Percentiles rank a stretch among this genome's conserved stretches.
These are phyloP conservation scores for Charanyca ferruginea DNA, from an alignment of 2,888 invertebrate genomes.

Conservation along the genomic window DNA sequence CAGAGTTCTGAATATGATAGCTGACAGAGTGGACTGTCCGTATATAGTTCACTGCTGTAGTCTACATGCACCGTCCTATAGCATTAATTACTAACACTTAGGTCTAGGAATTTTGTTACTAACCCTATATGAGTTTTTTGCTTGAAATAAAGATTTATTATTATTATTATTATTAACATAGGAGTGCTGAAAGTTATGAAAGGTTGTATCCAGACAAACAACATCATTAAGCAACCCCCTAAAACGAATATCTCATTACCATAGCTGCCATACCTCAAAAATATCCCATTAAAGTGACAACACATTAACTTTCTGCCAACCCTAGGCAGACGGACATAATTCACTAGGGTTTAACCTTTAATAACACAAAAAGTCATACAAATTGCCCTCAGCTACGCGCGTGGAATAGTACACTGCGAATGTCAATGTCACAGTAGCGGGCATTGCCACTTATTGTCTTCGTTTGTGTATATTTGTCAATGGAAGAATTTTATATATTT, in stretches of 20 bases:
- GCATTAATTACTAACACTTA: too few relatives aligned
- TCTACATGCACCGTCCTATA: too few relatives aligned
- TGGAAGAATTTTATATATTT: background rate
- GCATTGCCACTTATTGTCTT: conserved; percentile 34
- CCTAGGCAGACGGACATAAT: conserved; percentile 56
- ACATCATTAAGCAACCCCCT: conserved; percentile 4
- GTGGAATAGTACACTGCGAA: conserved; percentile 31
- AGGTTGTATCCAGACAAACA: conserved; percentile 9
- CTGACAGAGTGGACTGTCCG: too few relatives aligned
- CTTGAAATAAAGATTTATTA: too few relatives aligned
- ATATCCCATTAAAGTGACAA: conserved; percentile 42
- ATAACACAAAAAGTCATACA: conserved; percentile 58
- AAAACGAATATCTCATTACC: conserved; percentile 25
- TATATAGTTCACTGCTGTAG: too few relatives aligned
- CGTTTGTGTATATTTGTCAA: conserved; percentile 30
- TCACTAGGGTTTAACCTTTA: conserved; percentile 56
- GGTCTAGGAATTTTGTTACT: too few relatives aligned
- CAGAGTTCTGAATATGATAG: too few relatives aligned
- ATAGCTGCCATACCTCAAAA: conserved; percentile 32
- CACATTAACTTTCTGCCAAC: conserved; percentile 29
- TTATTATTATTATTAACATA: too few relatives aligned
- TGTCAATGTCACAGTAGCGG: conserved; percentile 62
- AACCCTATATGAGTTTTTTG: too few relatives aligned
- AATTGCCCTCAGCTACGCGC: conserved; percentile 52
- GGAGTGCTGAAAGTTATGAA: background rate